Evolutionary conservation across 2,797 vertebrate species (phyloP), one percentile per base, ranked within the genome.

Genomic region (Myioborus miniatus): DNA sequence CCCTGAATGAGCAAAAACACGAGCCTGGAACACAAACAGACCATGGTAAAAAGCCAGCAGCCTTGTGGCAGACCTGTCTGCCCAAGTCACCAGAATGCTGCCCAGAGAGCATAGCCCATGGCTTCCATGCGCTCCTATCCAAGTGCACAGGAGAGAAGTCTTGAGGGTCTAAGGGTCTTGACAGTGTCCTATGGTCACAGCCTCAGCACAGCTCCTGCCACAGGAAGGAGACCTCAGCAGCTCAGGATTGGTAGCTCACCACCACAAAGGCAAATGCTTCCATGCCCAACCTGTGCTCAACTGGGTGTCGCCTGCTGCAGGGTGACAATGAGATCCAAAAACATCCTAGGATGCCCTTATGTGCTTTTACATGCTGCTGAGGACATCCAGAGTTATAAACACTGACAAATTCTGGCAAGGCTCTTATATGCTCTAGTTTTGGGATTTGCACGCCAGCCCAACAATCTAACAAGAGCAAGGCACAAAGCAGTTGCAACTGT

Each of bases 271-370:
- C 37, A 52, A 80, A 90, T 0, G 0, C 18, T 56, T 76, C n/a
- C 4, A 7, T 29, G 56, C 29, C 15, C n/a, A 86, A 8, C 14
- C 34, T 39, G 29, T 0, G 1, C 53, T 88, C 27, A 29, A 12
- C 15, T 0, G 2, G 1, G 4, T 15, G 8, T 34, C 0, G 2
- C n/a, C 68, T 29, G 39, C 36, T 84, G 32, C 43, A 67, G 19
- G 22, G 29, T 14, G 15, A 80, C 3, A 1, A 2, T 22, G 43
- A 78, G 29, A 68, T 81, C 20, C 46, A 63, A 78, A 86, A 70
- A 39, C 5, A 2, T 19, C 71, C 15, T 27, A 52, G 41, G 63
- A 62, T 29, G 71, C 34, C 56, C 56, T 59, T 52, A 30, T 0
- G 1, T 50, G 41, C 23, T 60, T 86, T 34, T 58, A 39, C 21